These are phyloP conservation scores for Ictidomys tridecemlineatus DNA, from an alignment of 2,113 vertebrate genomes.

Conservation along the genomic window DNA sequence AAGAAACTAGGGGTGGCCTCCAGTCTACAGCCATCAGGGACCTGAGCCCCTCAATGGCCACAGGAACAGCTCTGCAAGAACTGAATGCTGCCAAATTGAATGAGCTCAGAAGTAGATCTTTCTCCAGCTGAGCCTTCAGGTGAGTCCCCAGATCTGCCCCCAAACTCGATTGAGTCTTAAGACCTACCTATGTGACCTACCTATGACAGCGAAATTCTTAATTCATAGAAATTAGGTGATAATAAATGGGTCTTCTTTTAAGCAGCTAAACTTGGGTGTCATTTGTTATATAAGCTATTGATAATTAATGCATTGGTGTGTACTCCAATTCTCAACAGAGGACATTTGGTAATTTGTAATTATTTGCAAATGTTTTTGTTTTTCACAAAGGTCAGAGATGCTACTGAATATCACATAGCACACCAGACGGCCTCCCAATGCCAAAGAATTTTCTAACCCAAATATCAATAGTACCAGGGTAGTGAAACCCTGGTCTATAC, in stretches of 20 bases:
- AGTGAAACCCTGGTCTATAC: neutral
- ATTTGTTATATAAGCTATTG: neutral
- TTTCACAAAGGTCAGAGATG: neutral
- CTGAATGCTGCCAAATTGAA: neutral
- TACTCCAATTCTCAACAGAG: neutral
- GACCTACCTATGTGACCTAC: neutral
- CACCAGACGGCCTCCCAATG: neutral
- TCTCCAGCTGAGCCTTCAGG: neutral
- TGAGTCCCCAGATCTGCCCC: neutral
- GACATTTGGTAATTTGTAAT: neutral
- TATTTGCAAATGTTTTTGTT: neutral
- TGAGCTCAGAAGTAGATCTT: neutral
- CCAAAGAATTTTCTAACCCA: neutral
- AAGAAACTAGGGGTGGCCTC: neutral
- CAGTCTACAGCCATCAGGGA: neutral
- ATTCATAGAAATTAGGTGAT: neutral
- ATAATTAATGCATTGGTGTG: neutral
- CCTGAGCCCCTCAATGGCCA: neutral
- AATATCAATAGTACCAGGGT: neutral
- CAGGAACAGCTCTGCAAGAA: rapidly evolving
- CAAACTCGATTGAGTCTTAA: neutral
- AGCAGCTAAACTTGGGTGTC: neutral
- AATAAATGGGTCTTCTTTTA: neutral
- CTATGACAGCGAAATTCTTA: neutral
- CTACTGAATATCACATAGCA: neutral